phyloP scores from a whole-genome alignment of 1,140 invertebrate species.

The Diachasmimorpha longicaudata region DNA sequence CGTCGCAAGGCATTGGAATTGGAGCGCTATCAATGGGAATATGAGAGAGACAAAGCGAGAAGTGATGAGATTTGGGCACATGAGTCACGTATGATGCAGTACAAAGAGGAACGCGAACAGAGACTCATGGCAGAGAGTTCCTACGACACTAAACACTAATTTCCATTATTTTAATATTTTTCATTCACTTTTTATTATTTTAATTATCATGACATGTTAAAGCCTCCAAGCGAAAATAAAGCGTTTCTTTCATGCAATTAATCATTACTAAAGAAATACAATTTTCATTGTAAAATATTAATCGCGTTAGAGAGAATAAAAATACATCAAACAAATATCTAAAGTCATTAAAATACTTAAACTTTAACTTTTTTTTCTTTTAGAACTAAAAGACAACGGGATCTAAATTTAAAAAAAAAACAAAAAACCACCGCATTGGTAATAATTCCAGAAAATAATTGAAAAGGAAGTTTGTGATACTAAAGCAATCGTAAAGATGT shows the following conservation, averaged over 20 bases:
- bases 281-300: background rate
- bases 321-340: background rate
- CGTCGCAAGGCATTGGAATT: constrained; percentile 48
- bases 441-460: background rate
- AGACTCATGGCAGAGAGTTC: constrained; percentile 35
- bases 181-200: background rate
- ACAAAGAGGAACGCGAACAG: constrained; percentile 47
- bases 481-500: constrained; percentile 9
- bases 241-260: constrained; percentile 26
- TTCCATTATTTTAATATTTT: background rate
- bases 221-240: constrained; percentile 15
- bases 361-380: constrained; percentile 21
- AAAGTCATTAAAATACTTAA: background rate
- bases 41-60: constrained; percentile 45
- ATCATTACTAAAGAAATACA: background rate
- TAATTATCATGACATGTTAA: background rate
- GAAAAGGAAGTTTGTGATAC: constrained; percentile 18
- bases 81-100: constrained; percentile 49
- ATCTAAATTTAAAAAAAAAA: constrained; percentile 36
- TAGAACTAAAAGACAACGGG: constrained; percentile 56
- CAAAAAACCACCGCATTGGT: background rate
- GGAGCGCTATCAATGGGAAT: constrained; percentile 49
- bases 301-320: background rate
- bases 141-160: background rate
- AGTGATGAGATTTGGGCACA: constrained; percentile 46